These are phyloP conservation scores for Daphoenositta chrysoptera DNA, from an alignment of 2,113 vertebrate genomes.

Conservation along the genomic window DNA sequence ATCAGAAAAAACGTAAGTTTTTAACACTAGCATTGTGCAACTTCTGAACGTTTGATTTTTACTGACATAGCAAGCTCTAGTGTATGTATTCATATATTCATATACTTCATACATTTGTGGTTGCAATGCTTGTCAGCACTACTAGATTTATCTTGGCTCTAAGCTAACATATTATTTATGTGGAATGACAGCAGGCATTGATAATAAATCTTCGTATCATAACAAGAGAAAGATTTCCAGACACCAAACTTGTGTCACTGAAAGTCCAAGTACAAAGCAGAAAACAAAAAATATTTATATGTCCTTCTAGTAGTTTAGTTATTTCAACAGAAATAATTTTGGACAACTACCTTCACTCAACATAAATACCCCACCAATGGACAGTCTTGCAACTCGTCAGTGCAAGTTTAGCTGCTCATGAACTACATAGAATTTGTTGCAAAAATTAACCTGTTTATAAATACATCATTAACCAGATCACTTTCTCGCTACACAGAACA, in stretches of 20 bases:
- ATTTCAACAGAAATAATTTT: neutral
- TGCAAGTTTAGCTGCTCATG: neutral
- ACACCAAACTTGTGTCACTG: neutral
- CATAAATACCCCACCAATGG: neutral
- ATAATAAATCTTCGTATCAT: neutral
- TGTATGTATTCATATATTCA: neutral
- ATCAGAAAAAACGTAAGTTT: neutral
- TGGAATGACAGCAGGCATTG: neutral
- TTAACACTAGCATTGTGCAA: neutral
- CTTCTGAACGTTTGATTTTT: neutral
- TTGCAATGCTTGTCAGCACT: neutral
- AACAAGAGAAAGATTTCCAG: neutral
- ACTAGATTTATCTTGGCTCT: neutral
- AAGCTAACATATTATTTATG: neutral
- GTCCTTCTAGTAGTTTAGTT: neutral
- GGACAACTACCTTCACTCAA: neutral
- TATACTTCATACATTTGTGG: neutral
- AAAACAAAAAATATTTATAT: neutral
- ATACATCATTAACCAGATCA: neutral
- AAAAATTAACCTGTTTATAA: neutral
- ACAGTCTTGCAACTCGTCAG: neutral
- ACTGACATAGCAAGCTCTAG: neutral
- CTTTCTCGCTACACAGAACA: neutral
- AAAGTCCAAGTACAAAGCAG: neutral
- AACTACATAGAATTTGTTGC: neutral